Base-by-base conservation (phyloP, 2,113 vertebrate genomes). In the Heterotis niloticus region DNA sequence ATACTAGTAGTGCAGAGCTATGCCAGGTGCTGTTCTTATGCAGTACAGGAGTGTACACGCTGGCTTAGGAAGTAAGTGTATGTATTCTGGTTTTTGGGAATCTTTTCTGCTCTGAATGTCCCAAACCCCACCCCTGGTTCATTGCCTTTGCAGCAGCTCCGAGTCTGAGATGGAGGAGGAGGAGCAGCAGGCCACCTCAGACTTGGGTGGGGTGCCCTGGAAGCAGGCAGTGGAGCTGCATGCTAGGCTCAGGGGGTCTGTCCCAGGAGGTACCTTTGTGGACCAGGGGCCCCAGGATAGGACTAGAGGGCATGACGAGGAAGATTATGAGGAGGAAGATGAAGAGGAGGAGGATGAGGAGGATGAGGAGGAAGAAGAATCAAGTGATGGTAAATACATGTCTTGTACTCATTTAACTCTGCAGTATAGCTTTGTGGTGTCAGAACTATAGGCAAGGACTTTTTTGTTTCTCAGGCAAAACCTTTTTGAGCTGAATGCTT, bases 91-190 rank as follows among this genome's bases (percentile, higher is more conserved):
- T n/a, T n/a, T n/a, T n/a, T n/a, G n/a, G n/a, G 57, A 17, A 13
- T 59, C 57, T 13, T 59, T 13, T 59, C 57, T 59, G 57, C 10
- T 17, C 57, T 10, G 57, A 13, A 17, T 59, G 10, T 59, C 4
- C 14, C 14, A 14, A 17, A 62, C 14, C 60, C 5, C 64, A 20
- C 20, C 64, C 59, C 29, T 34, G 60, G 16, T 78, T 23, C n/a
- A 52, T 74, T 66, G 64, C 80, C 68, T 74, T 72, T 70, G 28
- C 82, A 95, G 94, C 88, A 99, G 96, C 85, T 98, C 96, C 0
- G 95, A 96, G 84, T 95, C 94, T 0, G 95, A 96, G 78, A 92
- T 93, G 90, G 95, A 96, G 3, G 92, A 91, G 0, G 88, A 88
- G 5, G 90, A n/a, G 34, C 66, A 11, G 5, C 5, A 1, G 10